Evolutionary conservation across 2,888 invertebrate species (phyloP).

Genomic region (Ectemnius lituratus): DNA sequence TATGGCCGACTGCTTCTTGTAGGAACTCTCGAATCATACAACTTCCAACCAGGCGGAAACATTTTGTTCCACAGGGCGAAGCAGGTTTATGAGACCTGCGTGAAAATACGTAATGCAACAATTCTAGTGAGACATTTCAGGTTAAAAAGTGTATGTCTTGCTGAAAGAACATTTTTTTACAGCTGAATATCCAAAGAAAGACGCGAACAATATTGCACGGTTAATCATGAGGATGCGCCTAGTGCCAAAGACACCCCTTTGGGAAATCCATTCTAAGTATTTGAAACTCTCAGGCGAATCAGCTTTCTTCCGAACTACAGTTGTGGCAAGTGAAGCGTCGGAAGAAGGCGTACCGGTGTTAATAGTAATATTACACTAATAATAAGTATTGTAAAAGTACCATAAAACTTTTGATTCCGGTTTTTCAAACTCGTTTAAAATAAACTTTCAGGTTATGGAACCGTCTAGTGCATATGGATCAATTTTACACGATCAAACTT

Average conservation of each 20-base stretch:
- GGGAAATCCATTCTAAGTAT: not conserved
- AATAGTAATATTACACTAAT: not conserved
- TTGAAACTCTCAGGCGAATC: not conserved
- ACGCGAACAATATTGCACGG: not conserved
- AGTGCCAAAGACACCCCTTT: not conserved
- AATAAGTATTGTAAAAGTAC: not conserved
- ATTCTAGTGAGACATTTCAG: no score
- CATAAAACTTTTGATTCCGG: not conserved
- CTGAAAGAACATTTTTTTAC: no score
- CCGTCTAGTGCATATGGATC: not conserved
- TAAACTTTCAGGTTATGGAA: not conserved
- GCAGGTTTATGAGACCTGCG: no score
- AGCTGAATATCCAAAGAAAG: not conserved
- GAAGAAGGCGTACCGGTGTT: not conserved
- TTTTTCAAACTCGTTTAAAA: not conserved
- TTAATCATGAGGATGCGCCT: not conserved
- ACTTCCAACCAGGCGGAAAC: no score
- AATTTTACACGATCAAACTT: not conserved
- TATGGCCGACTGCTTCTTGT: no score
- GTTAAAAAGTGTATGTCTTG: no score
- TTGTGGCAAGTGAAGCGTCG: not conserved
- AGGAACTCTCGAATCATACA: no score
- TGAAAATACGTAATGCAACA: no score
- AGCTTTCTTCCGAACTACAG: not conserved
- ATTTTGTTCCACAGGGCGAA: no score